Conservation (phyloP, 2,113 vertebrate species). For the Benitochromis conjunctus region DNA sequence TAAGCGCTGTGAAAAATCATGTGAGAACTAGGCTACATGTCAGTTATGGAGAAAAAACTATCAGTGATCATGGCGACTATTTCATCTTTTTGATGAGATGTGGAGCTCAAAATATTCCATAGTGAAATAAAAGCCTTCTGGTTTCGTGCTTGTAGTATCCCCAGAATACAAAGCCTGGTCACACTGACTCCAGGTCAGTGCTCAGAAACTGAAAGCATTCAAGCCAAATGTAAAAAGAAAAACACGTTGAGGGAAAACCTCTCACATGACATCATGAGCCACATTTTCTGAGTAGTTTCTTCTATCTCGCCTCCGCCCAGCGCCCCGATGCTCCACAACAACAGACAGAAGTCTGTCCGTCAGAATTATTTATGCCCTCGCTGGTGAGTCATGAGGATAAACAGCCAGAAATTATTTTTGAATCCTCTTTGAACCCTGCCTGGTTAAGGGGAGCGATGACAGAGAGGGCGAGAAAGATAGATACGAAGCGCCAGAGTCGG, state of each 20-base stretch:
- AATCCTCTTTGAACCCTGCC: background rate
- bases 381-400: background rate
- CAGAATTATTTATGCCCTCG: constrained; percentile 1
- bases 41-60: background rate
- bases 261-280: background rate
- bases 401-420: background rate
- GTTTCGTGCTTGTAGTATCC: background rate
- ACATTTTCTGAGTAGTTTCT: background rate
- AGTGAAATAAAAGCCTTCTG: background rate
- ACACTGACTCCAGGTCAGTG: background rate
- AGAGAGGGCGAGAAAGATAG: background rate
- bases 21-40: background rate
- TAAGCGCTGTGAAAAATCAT: background rate
- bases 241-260: background rate
- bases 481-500: background rate
- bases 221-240: background rate
- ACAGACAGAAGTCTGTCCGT: background rate
- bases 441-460: background rate
- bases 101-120: background rate
- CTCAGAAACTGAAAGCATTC: background rate
- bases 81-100: background rate
- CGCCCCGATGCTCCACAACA: background rate
- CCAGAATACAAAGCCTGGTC: background rate
- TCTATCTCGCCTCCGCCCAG: background rate
- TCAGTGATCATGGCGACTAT: background rate